phyloP scores from a whole-genome alignment of 2,113 vertebrate species.

The Odontophorus gujanensis region DNA sequence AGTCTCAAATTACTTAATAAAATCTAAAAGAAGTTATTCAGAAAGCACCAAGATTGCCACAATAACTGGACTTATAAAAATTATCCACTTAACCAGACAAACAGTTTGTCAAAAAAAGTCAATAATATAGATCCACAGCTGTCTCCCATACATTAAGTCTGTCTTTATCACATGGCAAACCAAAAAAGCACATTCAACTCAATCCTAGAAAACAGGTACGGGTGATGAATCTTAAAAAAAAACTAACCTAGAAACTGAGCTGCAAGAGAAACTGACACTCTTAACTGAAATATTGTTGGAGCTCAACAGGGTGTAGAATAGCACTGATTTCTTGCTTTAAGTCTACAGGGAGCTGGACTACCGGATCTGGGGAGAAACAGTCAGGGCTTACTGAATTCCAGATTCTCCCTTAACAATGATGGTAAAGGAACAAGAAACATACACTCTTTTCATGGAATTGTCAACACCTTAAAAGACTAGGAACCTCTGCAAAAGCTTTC shows the following conservation, averaged over 20 bases:
- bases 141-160: neutral
- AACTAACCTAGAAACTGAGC: neutral
- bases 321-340: neutral
- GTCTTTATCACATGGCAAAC: neutral
- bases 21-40: neutral
- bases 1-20: neutral
- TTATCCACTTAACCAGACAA: constrained; percentile 41
- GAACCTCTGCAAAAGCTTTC: neutral
- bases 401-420: rapidly evolving
- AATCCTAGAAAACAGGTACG: neutral
- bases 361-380: neutral
- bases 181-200: neutral
- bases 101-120: constrained; percentile 30
- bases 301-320: neutral
- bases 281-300: neutral
- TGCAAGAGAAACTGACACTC: neutral
- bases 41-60: neutral
- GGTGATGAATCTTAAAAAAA: neutral
- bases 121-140: constrained; percentile 53
- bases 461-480: neutral
- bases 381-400: neutral
- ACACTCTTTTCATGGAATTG: neutral
- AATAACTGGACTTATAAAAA: constrained; percentile 51
- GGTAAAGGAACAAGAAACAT: neutral
- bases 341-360: neutral